phyloP scores from a whole-genome alignment of 2,888 invertebrate genomes.

The Crepidodera aurea region DNA sequence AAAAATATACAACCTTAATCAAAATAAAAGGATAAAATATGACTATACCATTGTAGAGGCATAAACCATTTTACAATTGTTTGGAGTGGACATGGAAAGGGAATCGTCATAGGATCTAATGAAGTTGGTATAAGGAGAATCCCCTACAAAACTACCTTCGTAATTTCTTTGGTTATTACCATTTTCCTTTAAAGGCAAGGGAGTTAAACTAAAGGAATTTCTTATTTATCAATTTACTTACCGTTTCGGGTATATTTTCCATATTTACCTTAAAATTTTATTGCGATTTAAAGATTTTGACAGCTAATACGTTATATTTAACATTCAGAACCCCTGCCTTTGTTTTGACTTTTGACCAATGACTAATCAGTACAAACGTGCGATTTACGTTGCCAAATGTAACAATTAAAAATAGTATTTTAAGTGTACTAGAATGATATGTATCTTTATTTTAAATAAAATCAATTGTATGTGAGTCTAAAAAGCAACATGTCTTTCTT shows the following conservation, averaged over 20 bases:
- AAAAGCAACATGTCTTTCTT: too few species aligned
- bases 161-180: slow-evolving; percentile 13
- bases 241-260: slow-evolving; percentile 40
- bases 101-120: slow-evolving; percentile 36
- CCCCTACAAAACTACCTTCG: slow-evolving; percentile 30
- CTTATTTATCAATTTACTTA: slow-evolving; percentile 32
- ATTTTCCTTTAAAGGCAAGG: slow-evolving; percentile 30
- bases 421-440: too few species aligned
- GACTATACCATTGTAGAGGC: slow-evolving; percentile 46
- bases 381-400: too few species aligned
- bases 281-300: slow-evolving; percentile 14
- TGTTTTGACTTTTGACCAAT: too few species aligned
- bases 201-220: slow-evolving; percentile 1
- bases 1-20: slow-evolving; percentile 36
- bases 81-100: slow-evolving; percentile 33
- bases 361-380: too few species aligned
- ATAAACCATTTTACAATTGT: slow-evolving; percentile 42
- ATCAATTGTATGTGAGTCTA: too few species aligned
- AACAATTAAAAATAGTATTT: too few species aligned
- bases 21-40: not conserved
- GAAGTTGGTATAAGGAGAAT: slow-evolving; percentile 31
- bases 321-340: slow-evolving; percentile 20
- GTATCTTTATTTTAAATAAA: too few species aligned
- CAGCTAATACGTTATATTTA: slow-evolving; percentile 19
- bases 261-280: slow-evolving; percentile 21